Evolutionary conservation across 2,888 invertebrate species (phyloP), one percentile per base, ranked within the genome.

Genomic region (Lasioglossum morio): DNA sequence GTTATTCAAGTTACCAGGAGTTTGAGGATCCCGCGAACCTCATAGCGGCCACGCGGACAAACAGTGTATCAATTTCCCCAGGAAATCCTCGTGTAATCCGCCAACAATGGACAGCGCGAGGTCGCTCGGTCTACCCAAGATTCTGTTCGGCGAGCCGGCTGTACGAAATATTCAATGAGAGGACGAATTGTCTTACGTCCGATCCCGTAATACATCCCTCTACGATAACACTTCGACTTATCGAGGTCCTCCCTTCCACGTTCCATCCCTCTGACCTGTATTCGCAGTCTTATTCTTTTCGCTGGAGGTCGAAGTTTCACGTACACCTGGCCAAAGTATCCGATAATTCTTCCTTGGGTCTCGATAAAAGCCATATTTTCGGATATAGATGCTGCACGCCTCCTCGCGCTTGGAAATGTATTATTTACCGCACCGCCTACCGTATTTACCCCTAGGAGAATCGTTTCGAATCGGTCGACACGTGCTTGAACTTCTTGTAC

Each of bases 41-140:
- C 88, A 74, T 83, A 82, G 75, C 81, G 81, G 30, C 82, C 85
- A 86, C 86, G 86, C 86, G 88, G 90, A 91, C 93, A 92, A 92
- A 91, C 91, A 87, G 91, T 91, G 92, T 93, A 93, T 93, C 93
- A 93, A 93, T 93, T 93, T 92, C 92, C 90, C 82, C 82, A 85
- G 91, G 91, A 93, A 93, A 93, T 93, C 92, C 91, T 90, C 91
- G 90, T 92, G 93, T 93, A 92, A 93, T 92, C 92, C 91, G 89
- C 80, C 88, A 90, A 93, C 93, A 93, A 93, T 92, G 87, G 90
- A 86, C 88, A 86, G 72, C 37, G 82, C 34, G 81, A 85, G 86
- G 83, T 91, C 77, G 89, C 87, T 87, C 48, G 83, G 78, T 70
- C 82, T 86, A 86, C 80, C 83, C 74, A 85, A 88, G 89, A 89